phyloP scores from a whole-genome alignment of 53 echinoderm and acorn worm genomes.

The Stichopus horrens region DNA sequence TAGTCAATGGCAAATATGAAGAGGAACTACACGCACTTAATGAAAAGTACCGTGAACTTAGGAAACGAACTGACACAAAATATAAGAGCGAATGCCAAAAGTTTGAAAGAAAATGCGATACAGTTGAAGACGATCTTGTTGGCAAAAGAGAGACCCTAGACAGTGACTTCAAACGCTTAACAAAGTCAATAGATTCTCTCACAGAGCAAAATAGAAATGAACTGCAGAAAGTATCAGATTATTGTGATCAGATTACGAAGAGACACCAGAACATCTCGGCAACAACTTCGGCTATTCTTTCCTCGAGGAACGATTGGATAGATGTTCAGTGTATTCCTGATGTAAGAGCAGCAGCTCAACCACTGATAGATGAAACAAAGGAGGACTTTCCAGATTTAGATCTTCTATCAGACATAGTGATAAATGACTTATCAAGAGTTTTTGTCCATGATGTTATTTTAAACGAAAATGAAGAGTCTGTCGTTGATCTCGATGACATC shows the following conservation, averaged over 20 bases:
- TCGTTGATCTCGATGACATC: neutral
- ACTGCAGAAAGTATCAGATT: neutral
- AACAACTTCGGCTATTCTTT: neutral
- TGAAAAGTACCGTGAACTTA: neutral
- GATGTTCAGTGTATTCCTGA: conserved; percentile 32
- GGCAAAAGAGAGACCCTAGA: neutral
- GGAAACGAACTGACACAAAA: neutral
- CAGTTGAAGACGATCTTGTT: neutral
- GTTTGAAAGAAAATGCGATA: neutral
- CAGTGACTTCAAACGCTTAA: neutral
- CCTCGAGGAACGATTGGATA: neutral
- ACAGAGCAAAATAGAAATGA: neutral
- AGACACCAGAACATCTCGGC: neutral
- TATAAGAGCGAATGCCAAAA: neutral
- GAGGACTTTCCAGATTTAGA: neutral
- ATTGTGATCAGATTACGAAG: neutral
- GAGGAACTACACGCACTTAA: neutral
- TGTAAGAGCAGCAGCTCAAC: neutral
- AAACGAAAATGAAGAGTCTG: neutral
- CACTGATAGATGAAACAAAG: neutral
- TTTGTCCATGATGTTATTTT: neutral
- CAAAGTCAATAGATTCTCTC: neutral
- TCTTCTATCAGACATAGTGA: neutral
- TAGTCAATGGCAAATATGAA: neutral
- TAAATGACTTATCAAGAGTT: neutral